Conservation (phyloP, 2,797 vertebrate species). For the Xenentodon cancila region DNA sequence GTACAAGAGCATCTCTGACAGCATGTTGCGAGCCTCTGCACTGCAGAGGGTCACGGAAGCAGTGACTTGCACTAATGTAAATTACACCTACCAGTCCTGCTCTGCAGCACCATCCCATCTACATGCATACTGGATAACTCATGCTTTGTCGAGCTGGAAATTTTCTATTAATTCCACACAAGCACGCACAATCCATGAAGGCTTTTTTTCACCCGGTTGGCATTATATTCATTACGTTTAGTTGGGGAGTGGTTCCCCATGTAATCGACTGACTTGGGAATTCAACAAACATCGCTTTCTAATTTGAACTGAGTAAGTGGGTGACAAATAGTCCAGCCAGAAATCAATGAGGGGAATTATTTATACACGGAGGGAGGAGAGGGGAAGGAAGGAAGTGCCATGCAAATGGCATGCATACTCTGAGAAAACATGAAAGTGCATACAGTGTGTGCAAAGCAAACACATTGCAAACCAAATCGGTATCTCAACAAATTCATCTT, state of each 20-base stretch:
- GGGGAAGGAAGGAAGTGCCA: constrained; percentile 27
- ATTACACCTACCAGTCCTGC: constrained; percentile 70
- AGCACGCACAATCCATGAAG: constrained; percentile 65
- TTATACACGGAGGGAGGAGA: constrained; percentile 50
- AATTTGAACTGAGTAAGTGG: constrained; percentile 82
- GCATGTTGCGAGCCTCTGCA: background rate
- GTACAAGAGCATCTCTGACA: background rate
- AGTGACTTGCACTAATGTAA: constrained; percentile 76
- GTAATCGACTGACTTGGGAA: constrained; percentile 75
- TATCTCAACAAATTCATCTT: constrained; percentile 58
- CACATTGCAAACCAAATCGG: constrained; percentile 55
- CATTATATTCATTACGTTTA: constrained; percentile 78
- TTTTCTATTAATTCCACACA: constrained; percentile 80
- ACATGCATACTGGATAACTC: constrained; percentile 63
- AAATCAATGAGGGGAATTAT: constrained; percentile 81
- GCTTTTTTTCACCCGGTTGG: constrained; percentile 64
- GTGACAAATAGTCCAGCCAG: constrained; percentile 77
- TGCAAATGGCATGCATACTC: constrained; percentile 64
- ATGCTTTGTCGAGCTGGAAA: constrained; percentile 81
- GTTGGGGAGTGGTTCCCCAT: constrained; percentile 55
- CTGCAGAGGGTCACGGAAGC: constrained; percentile 44
- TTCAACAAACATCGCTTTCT: constrained; percentile 67
- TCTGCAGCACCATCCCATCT: constrained; percentile 45
- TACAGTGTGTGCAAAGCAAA: constrained; percentile 56
- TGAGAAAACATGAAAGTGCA: constrained; percentile 45